These are phyloP conservation scores for Pristis pectinata DNA, from an alignment of 2,797 vertebrate genomes.

Conservation along the genomic window DNA sequence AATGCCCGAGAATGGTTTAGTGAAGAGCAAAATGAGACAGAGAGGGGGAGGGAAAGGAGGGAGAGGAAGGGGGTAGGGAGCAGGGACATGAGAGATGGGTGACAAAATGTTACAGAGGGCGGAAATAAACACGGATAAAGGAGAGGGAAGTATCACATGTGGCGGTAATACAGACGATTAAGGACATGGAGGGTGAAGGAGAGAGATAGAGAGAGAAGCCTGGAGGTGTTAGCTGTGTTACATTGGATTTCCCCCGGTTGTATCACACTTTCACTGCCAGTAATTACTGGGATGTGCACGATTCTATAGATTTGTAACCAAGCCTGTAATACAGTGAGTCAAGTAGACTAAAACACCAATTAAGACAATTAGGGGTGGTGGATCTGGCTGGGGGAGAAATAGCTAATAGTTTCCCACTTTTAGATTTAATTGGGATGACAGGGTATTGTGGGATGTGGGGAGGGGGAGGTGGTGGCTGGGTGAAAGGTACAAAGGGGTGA, in stretches of 20 bases:
- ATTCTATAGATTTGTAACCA: not conserved
- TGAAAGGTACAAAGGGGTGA: not conserved
- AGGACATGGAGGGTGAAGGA: not conserved
- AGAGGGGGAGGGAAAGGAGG: not conserved
- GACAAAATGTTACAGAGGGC: too few species aligned
- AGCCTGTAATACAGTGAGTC: not conserved
- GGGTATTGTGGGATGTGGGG: too few species aligned
- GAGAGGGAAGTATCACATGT: too few species aligned
- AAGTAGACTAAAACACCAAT: slow-evolving; percentile 2
- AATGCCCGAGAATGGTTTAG: not conserved
- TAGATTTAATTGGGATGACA: not conserved
- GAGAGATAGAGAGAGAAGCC: not conserved
- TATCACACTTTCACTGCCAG: not conserved
- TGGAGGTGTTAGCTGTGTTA: not conserved
- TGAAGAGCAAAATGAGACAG: not conserved
- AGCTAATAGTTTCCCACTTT: not conserved
- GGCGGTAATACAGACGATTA: too few species aligned
- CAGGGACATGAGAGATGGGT: too few species aligned
- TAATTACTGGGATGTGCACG: not conserved
- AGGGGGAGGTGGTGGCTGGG: not conserved
- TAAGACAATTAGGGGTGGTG: not conserved
- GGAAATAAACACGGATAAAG: not conserved
- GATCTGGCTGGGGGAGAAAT: not conserved
- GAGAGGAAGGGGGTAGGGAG: not conserved
- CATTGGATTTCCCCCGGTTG: too few species aligned